phyloP scores from a whole-genome alignment of 2,888 invertebrate species.

The Candidula unifasciata region DNA sequence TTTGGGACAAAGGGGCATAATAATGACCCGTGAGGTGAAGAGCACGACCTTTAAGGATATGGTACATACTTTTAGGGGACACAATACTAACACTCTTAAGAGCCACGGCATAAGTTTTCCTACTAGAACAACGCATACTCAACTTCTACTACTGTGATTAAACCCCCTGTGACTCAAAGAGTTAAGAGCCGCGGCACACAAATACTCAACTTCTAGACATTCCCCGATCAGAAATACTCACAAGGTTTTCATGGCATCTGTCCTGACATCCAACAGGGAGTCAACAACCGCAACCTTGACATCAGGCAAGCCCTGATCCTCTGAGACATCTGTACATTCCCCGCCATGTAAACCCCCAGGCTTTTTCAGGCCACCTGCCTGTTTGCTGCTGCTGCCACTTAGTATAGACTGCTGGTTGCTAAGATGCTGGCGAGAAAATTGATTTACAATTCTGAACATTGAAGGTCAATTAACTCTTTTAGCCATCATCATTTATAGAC shows the following conservation, averaged over 20 bases:
- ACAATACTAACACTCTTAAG: neutral
- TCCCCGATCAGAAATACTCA: conserved; percentile 10
- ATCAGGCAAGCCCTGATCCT: conserved; percentile 1
- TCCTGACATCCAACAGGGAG: conserved; percentile 4
- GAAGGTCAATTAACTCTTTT: too few species aligned
- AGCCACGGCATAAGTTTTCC: too few species aligned
- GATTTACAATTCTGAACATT: too few species aligned
- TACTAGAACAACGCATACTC: too few species aligned
- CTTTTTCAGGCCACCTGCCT: neutral
- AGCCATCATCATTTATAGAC: too few species aligned
- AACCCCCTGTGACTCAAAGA: too few species aligned
- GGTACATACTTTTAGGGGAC: neutral
- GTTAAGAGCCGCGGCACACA: too few species aligned
- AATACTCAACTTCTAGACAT: neutral
- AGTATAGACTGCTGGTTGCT: neutral
- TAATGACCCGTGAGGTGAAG: too few species aligned
- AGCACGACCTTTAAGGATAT: neutral
- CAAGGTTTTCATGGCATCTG: conserved; percentile 43
- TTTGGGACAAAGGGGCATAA: too few species aligned
- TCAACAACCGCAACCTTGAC: conserved; percentile 7
- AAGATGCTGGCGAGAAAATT: conserved; percentile 20
- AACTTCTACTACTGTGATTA: too few species aligned
- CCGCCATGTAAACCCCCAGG: conserved; percentile 44
- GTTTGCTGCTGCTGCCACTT: conserved; percentile 7
- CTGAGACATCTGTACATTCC: neutral